Conservation (phyloP, 2,797 vertebrate species). For the Mus spretus region DNA sequence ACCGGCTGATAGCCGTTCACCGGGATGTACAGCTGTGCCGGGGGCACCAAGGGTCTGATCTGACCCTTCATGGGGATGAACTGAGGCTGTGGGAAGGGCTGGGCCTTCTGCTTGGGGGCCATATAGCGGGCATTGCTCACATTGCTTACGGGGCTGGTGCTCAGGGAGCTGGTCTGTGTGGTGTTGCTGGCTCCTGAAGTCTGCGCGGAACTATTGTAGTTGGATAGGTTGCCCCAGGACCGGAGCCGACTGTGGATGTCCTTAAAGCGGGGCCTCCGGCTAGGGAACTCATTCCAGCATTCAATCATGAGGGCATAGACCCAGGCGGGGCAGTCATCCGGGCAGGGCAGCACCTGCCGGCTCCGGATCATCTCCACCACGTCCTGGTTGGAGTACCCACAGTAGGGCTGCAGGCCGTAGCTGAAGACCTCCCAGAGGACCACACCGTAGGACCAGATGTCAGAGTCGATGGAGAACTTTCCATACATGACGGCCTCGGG, state of each 20-base stretch:
- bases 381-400: conserved; percentile 98
- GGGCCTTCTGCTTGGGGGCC: conserved; percentile 94
- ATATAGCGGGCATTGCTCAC: conserved; percentile 94
- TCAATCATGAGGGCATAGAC: conserved; percentile 97
- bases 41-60: conserved; percentile 94
- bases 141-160: conserved; percentile 97
- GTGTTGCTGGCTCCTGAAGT: conserved; percentile 96
- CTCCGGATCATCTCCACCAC: conserved; percentile 97
- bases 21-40: conserved; percentile 97
- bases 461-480: conserved; percentile 96
- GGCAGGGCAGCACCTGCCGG: conserved; percentile 95
- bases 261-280: conserved; percentile 96
- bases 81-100: conserved; percentile 94
- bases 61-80: conserved; percentile 96
- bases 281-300: conserved; percentile 97
- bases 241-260: conserved; percentile 96
- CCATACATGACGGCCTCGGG: conserved; percentile 96
- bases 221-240: conserved; percentile 96
- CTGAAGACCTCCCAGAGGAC: conserved; percentile 98
- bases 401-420: conserved; percentile 98
- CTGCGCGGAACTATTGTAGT: conserved; percentile 96
- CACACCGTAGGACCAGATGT: conserved; percentile 98
- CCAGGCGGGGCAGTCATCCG: conserved; percentile 97
- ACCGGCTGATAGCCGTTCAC: conserved; percentile 98
- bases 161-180: conserved; percentile 98